Percentiles rank a stretch among this genome's conserved stretches.
Evolutionary conservation across 2,113 vertebrate genomes (phyloP).

Genomic region (Peromyscus maniculatus): DNA sequence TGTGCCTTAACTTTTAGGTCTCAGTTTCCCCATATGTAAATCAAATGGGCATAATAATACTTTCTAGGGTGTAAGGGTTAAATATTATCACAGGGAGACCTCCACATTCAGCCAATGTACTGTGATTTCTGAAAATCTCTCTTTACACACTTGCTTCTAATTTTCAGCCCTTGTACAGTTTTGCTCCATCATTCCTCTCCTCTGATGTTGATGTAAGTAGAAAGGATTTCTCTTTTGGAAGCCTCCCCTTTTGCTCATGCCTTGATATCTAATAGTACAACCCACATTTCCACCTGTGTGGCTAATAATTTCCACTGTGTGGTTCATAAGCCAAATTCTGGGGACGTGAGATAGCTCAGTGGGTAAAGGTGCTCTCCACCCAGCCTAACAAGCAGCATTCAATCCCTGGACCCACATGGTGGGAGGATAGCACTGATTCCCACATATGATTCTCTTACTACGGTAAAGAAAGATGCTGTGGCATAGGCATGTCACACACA

Average conservation of each 20-base stretch:
- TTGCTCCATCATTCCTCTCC: rapidly evolving
- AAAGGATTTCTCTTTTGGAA: not conserved
- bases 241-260: not conserved
- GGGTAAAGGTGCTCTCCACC: not conserved
- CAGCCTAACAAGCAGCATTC: not conserved
- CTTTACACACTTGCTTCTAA: not conserved
- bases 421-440: not conserved
- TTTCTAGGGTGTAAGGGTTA: not conserved
- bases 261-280: not conserved
- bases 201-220: not conserved
- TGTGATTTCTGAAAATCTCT: not conserved
- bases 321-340: not conserved
- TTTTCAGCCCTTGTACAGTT: not conserved
- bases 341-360: not conserved
- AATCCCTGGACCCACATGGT: not conserved
- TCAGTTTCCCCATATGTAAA: not conserved
- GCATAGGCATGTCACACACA: not conserved
- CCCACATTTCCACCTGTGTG: not conserved
- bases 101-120: not conserved
- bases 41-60: not conserved
- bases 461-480: not conserved
- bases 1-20: not conserved
- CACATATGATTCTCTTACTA: not conserved
- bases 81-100: not conserved
- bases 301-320: not conserved